Evolutionary conservation across 2,888 invertebrate genomes (phyloP), one percentile per base, ranked within the genome.

Genomic region (Cryptus viduatorius): DNA sequence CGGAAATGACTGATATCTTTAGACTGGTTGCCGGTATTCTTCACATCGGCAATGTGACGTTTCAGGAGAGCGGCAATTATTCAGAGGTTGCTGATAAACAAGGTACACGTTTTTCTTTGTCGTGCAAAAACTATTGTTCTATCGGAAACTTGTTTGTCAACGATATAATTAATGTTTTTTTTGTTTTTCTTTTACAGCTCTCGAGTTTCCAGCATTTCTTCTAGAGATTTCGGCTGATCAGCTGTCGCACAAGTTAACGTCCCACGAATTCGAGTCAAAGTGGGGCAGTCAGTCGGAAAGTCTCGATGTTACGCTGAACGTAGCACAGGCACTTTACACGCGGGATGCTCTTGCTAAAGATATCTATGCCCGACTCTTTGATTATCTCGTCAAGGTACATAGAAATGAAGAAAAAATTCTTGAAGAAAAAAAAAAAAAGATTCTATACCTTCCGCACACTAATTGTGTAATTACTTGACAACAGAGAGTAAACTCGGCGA

Each of bases 281-380:
- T 96, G 96, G 96, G 96, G 96, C 69, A 94, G 94, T 42, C 95
- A 95, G 88, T 94, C 95, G 12, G 96, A 96, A 89, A 94, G 94
- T 76, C 95, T 96, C 56, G 95, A 96, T 89, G 95, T 96, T 81
- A 95, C 95, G 5, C 92, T 96, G 69, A 96, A 96, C 89, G 94
- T 95, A 5, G 95, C 96, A 87, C 96, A 96, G 91, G 96, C 96
- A 0, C 93, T 94, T 79, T 95, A 95, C 89, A 95, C 96, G 0
- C 91, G 96, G 73, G 96, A 96, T 91, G 96, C 96, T 10, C 94
- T 96, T 86, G 95, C 96, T 46, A 96, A 96, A 92, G 95, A 95
- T 56, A 92, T 96, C 67, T 96, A 96, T 91, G 93, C 96, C 0
- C 92, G 95, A 69, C 93, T 96, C 10, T 96, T 96, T 91, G 96